These are phyloP conservation scores for Leptoclinus maculatus DNA, from an alignment of 2,797 vertebrate genomes.

Conservation along the genomic window DNA sequence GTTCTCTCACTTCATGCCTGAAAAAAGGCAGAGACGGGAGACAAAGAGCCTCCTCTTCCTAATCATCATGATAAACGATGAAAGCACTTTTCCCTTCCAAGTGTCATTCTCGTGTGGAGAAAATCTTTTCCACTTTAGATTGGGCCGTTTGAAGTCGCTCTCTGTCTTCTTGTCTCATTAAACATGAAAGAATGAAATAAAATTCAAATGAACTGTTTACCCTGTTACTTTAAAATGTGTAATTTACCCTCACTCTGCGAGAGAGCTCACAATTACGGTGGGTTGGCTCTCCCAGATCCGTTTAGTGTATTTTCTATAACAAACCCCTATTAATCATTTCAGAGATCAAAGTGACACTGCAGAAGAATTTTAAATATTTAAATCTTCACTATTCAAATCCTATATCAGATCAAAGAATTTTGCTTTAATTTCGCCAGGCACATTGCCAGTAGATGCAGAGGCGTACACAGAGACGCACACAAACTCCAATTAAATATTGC, in stretches of 20 bases:
- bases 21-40: constrained; percentile 58
- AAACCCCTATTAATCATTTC: constrained; percentile 86
- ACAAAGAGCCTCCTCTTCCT: constrained; percentile 79
- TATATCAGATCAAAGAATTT: constrained; percentile 87
- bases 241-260: constrained; percentile 81
- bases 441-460: constrained; percentile 78
- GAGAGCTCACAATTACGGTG: constrained; percentile 84
- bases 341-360: constrained; percentile 85
- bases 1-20: constrained; percentile 50
- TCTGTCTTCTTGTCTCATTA: constrained; percentile 85
- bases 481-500: constrained; percentile 85
- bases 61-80: constrained; percentile 79
- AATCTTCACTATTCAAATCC: constrained; percentile 85
- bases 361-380: constrained; percentile 88
- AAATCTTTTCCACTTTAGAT: constrained; percentile 76
- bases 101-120: constrained; percentile 76
- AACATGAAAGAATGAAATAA: constrained; percentile 81
- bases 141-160: constrained; percentile 82
- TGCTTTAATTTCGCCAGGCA: constrained; percentile 82
- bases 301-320: constrained; percentile 87
- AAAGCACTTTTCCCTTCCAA: constrained; percentile 71
- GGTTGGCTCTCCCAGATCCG: constrained; percentile 77
- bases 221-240: constrained; percentile 84
- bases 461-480: constrained; percentile 80
- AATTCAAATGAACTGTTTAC: constrained; percentile 87